phyloP scores from a whole-genome alignment of 2,113 vertebrate species.

The Ceyx cyanopectus region DNA sequence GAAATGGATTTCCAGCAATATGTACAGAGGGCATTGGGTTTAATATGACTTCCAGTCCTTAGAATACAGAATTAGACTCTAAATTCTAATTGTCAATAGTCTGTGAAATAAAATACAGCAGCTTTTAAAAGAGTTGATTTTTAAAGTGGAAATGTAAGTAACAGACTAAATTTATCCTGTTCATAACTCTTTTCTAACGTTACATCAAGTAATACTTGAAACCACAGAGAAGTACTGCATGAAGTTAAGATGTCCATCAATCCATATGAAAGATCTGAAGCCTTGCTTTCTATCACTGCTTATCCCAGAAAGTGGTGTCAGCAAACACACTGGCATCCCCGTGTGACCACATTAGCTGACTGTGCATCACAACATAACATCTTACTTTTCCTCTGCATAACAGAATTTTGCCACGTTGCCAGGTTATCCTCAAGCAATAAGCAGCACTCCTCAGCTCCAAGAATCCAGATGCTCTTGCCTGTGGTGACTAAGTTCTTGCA shows the following conservation, averaged over 20 bases:
- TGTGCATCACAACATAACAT: rapidly evolving
- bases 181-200: neutral
- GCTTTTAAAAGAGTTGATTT: neutral
- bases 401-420: neutral
- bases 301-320: neutral
- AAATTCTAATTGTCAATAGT: neutral
- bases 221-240: neutral
- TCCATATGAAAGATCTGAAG: neutral
- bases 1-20: neutral
- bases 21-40: neutral
- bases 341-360: neutral
- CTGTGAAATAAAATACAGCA: neutral
- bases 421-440: neutral
- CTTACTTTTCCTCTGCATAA: neutral
- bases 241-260: neutral
- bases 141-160: neutral
- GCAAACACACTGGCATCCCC: neutral
- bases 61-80: neutral
- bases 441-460: neutral
- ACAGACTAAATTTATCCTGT: neutral
- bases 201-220: neutral
- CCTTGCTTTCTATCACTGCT: neutral
- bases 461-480: neutral
- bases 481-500: neutral
- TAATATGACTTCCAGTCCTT: neutral